Conservation (phyloP, 2,888 invertebrate species). For the Oscheius onirici region DNA sequence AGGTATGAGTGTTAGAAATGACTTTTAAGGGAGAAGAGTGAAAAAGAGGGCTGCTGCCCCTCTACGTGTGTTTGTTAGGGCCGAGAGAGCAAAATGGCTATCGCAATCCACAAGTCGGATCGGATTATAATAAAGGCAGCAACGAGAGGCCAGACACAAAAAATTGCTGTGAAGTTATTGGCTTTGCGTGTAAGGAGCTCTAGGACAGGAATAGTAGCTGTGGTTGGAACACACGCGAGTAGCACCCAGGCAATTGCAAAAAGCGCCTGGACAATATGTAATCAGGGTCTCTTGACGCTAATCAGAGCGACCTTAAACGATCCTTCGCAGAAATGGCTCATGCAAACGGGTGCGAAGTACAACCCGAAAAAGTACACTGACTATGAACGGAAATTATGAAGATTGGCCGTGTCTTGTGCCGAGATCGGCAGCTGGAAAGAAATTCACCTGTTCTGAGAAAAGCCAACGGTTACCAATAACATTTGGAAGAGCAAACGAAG, state of each 20-base stretch:
- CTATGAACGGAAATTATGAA: no score
- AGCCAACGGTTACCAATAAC: not conserved
- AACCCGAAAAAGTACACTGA: no score
- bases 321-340: no score
- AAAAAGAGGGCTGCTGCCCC: not conserved
- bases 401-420: not conserved
- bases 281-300: not conserved
- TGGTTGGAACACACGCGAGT: no score
- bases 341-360: no score
- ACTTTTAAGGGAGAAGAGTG: not conserved
- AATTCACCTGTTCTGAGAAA: not conserved
- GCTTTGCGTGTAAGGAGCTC: not conserved
- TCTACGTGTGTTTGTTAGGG: constrained; percentile 16
- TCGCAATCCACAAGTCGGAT: constrained; percentile 16
- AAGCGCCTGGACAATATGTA: not conserved
- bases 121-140: constrained; percentile 2
- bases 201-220: not conserved
- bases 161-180: not conserved
- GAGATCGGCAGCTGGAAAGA: not conserved
- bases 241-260: not conserved
- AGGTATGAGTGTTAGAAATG: not conserved
- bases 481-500: not conserved
- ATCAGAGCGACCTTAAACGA: not conserved
- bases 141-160: not conserved
- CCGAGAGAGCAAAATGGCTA: not conserved